These are phyloP conservation scores for Alloplasta piceator DNA, from an alignment of 2,888 invertebrate genomes.

Conservation along the genomic window DNA sequence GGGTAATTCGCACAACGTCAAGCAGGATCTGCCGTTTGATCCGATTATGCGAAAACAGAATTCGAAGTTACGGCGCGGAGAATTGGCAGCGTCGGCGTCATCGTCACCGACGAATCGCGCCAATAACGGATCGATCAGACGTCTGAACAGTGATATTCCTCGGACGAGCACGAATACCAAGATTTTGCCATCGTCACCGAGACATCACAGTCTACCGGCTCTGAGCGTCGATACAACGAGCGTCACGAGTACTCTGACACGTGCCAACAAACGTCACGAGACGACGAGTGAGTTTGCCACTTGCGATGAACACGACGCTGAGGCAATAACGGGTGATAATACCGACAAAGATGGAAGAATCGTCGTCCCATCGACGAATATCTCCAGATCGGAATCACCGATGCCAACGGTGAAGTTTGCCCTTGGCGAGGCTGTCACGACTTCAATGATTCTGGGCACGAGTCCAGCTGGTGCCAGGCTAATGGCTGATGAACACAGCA, in stretches of 20 bases:
- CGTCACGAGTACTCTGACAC: constrained; percentile 17
- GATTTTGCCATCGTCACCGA: constrained; percentile 85
- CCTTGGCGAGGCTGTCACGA: constrained; percentile 88
- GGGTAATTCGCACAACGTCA: constrained; percentile 90
- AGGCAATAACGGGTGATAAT: too few relatives aligned
- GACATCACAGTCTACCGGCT: constrained; percentile 89
- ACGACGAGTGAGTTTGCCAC: constrained; percentile 38
- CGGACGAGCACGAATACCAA: constrained; percentile 77
- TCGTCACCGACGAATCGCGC: constrained; percentile 63
- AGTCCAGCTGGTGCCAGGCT: constrained; percentile 73
- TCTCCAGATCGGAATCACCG: constrained; percentile 79
- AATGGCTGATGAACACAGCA: constrained; percentile 67
- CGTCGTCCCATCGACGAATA: constrained; percentile 35
- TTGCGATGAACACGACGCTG: constrained; percentile 23
- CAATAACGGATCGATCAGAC: constrained; percentile 73
- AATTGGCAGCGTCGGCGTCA: constrained; percentile 6
- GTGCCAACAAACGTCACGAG: constrained; percentile 32
- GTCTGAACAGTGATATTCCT: constrained; percentile 81
- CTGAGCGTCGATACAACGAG: constrained; percentile 61
- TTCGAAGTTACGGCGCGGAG: constrained; percentile 38
- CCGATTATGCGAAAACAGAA: constrained; percentile 85
- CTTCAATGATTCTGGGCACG: constrained; percentile 76
- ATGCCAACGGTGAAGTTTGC: constrained; percentile 87
- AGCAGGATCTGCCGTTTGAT: constrained; percentile 90
- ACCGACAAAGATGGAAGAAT: constrained; percentile 55